phyloP scores from a whole-genome alignment of 2,797 vertebrate species.

The Thaleichthys pacificus region DNA sequence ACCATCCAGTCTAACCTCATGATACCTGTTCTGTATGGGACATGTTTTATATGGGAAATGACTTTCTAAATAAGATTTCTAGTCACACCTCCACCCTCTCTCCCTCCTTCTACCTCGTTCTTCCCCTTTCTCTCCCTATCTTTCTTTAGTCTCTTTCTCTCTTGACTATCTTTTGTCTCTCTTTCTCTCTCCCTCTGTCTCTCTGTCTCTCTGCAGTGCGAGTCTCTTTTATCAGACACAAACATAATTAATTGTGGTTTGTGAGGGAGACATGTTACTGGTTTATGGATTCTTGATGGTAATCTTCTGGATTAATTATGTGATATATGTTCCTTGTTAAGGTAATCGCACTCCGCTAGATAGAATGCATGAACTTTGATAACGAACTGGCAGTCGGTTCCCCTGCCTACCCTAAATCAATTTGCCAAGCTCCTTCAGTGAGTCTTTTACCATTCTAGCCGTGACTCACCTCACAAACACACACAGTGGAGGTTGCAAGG shows the following conservation, averaged over 20 bases:
- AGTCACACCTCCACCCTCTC: conserved; percentile 22
- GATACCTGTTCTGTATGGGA: neutral
- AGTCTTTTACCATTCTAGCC: conserved; percentile 53
- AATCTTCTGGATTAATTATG: conserved; percentile 79
- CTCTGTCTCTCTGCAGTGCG: conserved; percentile 13
- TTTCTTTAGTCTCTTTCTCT: conserved; percentile 32
- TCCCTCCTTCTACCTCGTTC: too few relatives aligned
- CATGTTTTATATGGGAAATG: conserved; percentile 21
- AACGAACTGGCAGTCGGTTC: conserved; percentile 67
- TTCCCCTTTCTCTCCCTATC: conserved; percentile 8
- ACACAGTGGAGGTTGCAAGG: conserved; percentile 46
- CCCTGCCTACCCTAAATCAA: conserved; percentile 73
- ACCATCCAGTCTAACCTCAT: too few relatives aligned
- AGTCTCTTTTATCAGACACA: conserved; percentile 53
- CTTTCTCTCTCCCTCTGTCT: conserved; percentile 14
- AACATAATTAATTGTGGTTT: conserved; percentile 73
- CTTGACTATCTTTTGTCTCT: conserved; percentile 9
- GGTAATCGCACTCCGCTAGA: conserved; percentile 74
- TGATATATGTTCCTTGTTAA: conserved; percentile 81
- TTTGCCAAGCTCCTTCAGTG: conserved; percentile 64
- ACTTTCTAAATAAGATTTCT: conserved; percentile 36
- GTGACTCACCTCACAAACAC: conserved; percentile 39
- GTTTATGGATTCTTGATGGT: conserved; percentile 81
- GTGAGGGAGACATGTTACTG: conserved; percentile 73
- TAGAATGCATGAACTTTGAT: conserved; percentile 79